Evolutionary conservation across 2,888 invertebrate genomes (phyloP), one percentile per base, ranked within the genome.

Genomic region (Pherbina coryleti): DNA sequence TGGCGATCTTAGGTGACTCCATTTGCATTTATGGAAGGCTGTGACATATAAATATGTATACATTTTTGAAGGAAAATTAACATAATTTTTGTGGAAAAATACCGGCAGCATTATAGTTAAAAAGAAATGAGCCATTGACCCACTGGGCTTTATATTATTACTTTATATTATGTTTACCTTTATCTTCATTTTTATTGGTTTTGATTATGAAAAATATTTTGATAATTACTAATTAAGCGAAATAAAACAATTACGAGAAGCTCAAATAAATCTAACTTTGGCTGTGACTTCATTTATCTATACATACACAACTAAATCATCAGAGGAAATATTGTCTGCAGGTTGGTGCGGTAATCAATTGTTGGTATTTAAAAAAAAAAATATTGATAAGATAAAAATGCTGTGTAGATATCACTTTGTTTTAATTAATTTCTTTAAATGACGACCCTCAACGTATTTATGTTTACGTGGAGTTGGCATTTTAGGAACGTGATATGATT

Each of bases 311-410:
- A 66, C 28, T 11, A 60, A 25, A 28, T 17, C 22, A 28, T 22
- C 60, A 22, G 25, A 8, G 1, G 22, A 14, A 28, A 19, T 25
- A 60, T 22, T 60, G 11, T 7, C 14, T 19, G 28, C 22, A 60
- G 17, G 11, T 25, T 60, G 22, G 22, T 25, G 55, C 44, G 9
- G 37, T 70, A 70, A 60, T 70, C 49, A 75, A 70, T 76, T 76
- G 69, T 44, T 57, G 28, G 28, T 62, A 70, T 70, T 69, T 76
- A 11, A 25, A 25, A 51, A 44, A 31, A 70, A 62, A 62, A 62
- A 31, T 51, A 57, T 76, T 69, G 76, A 76, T 76, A 76, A 76
- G 76, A 76, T 70, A 76, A 76, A 22, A 28, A 57, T 17, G 25
- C 17, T 7, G 14, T 57, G 34, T 19, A 60, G 57, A 60, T 57